Base-by-base conservation (phyloP, 2,113 vertebrate genomes). In the Podarcis raffonei region DNA sequence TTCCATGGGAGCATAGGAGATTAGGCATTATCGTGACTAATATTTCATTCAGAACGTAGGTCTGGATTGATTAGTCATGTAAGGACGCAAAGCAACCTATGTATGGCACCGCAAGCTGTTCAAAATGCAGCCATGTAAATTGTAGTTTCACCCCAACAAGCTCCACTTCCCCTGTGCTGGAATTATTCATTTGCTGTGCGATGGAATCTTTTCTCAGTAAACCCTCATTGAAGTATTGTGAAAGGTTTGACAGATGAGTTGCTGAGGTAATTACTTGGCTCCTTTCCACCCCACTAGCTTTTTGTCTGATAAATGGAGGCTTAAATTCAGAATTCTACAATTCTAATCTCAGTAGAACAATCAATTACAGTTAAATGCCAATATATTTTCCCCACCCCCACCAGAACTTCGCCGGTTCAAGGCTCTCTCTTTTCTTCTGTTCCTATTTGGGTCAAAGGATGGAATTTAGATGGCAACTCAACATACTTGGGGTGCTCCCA, bases 221-320 rank as follows among this genome's bases (percentile, higher is more conserved):
- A 94, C 25, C 11, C 76, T 35, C 57, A 65, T 82, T 94, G 93
- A 94, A 90, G 90, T 92, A 92, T 87, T 92, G 90, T 92, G 91
- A 94, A 93, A 95, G 90, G 77, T 82, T 91, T 96, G 95, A 96
- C 94, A 95, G 93, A 95, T 95, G 91, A 93, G 91, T 92, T 94
- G 83, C 88, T 94, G 91, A 89, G 84, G 94, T 95, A 95, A 96
- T 96, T 94, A 93, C 92, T 96, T 92, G 93, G 90, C 81, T 94
- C 68, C 79, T 93, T 95, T 95, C 92, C 89, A 92, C 92, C 92
- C 89, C 25, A 2, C 87, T 94, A 94, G 92, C 90, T 94, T 92
- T 94, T 91, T 87, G 53, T 88, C 90, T 94, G 92, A 96, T 95
- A 94, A 95, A 96, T 95, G 90, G 91, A 91, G 82, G 85, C 91